A percentile compares a stretch with the other conserved stretches of the same genome.
These are phyloP conservation scores for Micromussa lordhowensis DNA, from an alignment of 92 coral and sea anemone genomes.

Conservation along the genomic window DNA sequence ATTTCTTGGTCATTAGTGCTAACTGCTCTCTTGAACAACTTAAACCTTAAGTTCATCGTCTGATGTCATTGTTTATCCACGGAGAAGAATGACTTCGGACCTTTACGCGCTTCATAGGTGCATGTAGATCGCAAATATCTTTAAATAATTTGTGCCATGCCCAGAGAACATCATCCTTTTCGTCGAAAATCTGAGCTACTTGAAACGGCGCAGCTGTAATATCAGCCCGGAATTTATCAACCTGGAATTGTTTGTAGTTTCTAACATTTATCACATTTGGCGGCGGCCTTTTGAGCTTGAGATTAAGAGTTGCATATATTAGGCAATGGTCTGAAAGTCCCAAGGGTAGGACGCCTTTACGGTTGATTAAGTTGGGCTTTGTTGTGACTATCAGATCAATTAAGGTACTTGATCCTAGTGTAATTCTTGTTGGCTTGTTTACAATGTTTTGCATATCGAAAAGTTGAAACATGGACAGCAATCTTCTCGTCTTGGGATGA, in stretches of 20 bases:
- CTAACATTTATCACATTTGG: conserved; percentile 24
- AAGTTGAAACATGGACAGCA: conserved; percentile 45
- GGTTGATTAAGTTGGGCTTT: conserved; percentile 29
- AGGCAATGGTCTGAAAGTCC: conserved; percentile 64
- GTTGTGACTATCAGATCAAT: conserved; percentile 74
- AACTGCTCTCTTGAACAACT: conserved; percentile 2
- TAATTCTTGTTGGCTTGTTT: conserved; percentile 53
- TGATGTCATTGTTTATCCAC: conserved; percentile 27
- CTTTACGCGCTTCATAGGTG: conserved; percentile 36
- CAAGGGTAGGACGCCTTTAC: conserved; percentile 49
- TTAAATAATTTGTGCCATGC: conserved; percentile 53
- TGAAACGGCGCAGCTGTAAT: conserved; percentile 53
- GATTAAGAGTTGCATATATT: conserved; percentile 44
- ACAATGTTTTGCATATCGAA: conserved; percentile 68
- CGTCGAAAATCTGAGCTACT: conserved; percentile 39
- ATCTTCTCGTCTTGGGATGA: conserved; percentile 47
- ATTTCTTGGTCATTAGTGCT: not conserved
- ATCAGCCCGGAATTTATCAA: conserved; percentile 28
- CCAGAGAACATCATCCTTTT: conserved; percentile 66
- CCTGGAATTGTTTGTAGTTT: conserved; percentile 25
- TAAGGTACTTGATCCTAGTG: conserved; percentile 46
- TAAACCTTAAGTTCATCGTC: conserved; percentile 9
- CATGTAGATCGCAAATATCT: conserved; percentile 31
- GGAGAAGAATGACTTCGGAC: conserved; percentile 34
- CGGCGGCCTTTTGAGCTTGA: conserved; percentile 31